phyloP scores from a whole-genome alignment of 2,113 vertebrate genomes.

The Gallinago jamesoni region DNA sequence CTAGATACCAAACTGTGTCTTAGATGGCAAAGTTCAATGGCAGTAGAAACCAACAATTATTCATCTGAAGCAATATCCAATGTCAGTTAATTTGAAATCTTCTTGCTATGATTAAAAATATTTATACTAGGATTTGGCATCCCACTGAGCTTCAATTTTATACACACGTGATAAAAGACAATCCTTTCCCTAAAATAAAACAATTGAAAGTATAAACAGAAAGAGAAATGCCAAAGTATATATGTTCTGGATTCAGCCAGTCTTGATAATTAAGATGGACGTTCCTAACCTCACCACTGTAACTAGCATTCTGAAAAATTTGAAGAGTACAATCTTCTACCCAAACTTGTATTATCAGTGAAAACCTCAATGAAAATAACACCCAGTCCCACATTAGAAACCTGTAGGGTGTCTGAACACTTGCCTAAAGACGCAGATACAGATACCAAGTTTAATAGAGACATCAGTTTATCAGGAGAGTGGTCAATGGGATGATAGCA shows the following conservation, averaged over 20 bases:
- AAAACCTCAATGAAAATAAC: background rate
- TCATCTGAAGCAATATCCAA: background rate
- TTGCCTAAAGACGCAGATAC: background rate
- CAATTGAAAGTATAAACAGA: background rate
- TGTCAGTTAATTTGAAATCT: background rate
- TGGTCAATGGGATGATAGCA: background rate
- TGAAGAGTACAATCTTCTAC: background rate
- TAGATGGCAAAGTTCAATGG: background rate
- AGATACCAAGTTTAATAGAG: background rate
- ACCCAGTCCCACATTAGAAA: background rate
- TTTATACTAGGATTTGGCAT: background rate
- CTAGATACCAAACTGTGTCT: background rate
- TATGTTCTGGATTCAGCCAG: background rate
- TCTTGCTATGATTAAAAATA: background rate
- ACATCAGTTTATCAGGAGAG: background rate
- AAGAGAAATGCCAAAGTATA: background rate
- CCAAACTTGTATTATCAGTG: background rate
- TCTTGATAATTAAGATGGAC: background rate
- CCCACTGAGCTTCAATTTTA: background rate
- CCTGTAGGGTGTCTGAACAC: background rate
- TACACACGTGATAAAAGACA: background rate
- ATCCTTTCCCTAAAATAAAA: background rate
- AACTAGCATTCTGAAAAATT: background rate
- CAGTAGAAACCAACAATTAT: background rate
- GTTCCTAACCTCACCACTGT: background rate